Conservation (phyloP, 2,888 invertebrate genomes). For the Cosmopolites sordidus region DNA sequence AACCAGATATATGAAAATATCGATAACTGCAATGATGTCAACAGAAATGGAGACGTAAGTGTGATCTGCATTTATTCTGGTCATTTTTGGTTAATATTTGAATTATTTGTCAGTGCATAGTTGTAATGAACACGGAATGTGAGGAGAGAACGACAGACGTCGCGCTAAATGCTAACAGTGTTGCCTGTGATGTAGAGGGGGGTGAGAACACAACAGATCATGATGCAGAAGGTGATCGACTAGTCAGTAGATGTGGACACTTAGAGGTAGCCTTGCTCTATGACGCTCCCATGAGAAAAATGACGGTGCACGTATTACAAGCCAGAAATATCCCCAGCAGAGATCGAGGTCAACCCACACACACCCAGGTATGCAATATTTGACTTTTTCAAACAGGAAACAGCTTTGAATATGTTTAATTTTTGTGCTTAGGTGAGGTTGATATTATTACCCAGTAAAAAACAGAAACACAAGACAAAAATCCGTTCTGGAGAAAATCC, state of each 20-base stretch:
- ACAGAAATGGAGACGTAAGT: conserved; percentile 67
- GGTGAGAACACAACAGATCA: not conserved
- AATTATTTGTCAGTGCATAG: conserved; percentile 51
- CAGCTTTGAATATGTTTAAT: not conserved
- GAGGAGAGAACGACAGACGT: conserved; percentile 44
- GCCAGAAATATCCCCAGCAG: conserved; percentile 75
- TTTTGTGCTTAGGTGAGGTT: conserved; percentile 66
- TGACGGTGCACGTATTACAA: conserved; percentile 89
- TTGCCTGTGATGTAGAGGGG: conserved; percentile 13
- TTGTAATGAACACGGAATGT: conserved; percentile 49
- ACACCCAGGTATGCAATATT: conserved; percentile 56
- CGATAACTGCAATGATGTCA: conserved; percentile 52
- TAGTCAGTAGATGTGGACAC: conserved; percentile 63
- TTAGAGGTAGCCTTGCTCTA: conserved; percentile 85
- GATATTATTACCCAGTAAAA: conserved; percentile 83
- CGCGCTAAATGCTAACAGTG: conserved; percentile 15
- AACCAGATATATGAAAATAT: conserved; percentile 45
- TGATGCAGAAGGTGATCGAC: conserved; percentile 5
- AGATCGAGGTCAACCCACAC: conserved; percentile 63
- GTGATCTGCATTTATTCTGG: too few species aligned
- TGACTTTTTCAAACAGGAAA: too few species aligned
- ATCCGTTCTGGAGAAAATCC: conserved; percentile 87
- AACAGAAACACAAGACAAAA: conserved; percentile 92
- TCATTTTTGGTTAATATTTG: too few species aligned
- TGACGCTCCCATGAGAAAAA: conserved; percentile 85